These are phyloP conservation scores for Galago senegalensis DNA, from an alignment of 2,797 vertebrate genomes.

Conservation along the genomic window DNA sequence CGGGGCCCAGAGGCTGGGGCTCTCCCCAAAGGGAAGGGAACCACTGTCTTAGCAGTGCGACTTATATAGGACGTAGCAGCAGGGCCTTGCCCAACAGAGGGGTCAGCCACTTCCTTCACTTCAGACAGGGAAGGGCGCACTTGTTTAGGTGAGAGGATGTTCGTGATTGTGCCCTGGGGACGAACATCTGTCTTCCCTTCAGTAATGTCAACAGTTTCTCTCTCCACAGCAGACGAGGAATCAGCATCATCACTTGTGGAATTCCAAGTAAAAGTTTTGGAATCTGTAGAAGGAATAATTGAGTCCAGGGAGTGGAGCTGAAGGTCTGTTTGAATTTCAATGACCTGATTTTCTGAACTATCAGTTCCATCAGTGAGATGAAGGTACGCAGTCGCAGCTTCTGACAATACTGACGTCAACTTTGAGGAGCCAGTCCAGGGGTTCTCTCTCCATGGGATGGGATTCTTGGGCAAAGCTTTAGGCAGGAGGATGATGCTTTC, in stretches of 20 bases:
- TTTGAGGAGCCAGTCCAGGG: background rate
- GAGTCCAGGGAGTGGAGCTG: background rate
- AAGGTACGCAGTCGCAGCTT: background rate
- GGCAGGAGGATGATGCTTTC: constrained; percentile 11
- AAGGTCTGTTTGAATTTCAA: constrained; percentile 19
- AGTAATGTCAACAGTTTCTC: background rate
- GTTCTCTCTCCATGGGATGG: background rate
- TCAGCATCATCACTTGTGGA: background rate
- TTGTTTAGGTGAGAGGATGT: background rate
- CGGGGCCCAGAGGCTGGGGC: background rate
- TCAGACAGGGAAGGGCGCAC: background rate
- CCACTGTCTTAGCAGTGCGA: background rate
- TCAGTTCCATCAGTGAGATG: constrained; percentile 19
- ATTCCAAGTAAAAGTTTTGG: background rate
- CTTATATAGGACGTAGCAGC: background rate
- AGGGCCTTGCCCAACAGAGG: background rate
- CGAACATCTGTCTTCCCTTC: background rate
- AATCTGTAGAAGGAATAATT: background rate
- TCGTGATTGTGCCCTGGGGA: background rate
- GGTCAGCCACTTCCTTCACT: background rate
- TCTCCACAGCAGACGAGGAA: background rate
- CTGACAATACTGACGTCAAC: background rate
- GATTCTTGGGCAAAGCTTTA: background rate
- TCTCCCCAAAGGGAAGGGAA: background rate
- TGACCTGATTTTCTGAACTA: background rate